phyloP scores from a whole-genome alignment of 37 sponge, comb jelly and placozoan species.

The Dysidea cf. avara region DNA sequence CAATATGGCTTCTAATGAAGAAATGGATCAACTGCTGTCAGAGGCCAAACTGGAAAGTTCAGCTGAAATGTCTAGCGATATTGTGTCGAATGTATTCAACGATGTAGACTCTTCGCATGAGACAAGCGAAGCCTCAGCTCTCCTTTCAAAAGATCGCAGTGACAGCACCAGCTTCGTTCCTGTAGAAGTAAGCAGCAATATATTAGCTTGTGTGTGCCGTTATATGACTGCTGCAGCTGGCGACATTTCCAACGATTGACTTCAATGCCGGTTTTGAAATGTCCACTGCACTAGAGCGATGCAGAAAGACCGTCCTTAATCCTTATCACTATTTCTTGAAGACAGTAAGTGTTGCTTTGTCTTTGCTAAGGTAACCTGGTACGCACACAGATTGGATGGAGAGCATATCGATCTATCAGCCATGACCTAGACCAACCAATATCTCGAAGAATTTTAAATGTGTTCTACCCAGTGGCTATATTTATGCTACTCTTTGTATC shows the following conservation, averaged over 20 bases:
- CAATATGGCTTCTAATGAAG: no score
- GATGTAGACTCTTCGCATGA: no score
- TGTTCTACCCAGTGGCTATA: constrained; percentile 58
- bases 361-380: background rate
- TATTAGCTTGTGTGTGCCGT: no score
- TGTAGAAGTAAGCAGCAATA: no score
- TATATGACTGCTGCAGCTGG: no score
- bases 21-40: background rate
- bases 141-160: no score
- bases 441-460: constrained; percentile 19
- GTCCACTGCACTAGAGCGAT: constrained; percentile 42
- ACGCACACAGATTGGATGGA: constrained; percentile 80
- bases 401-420: background rate
- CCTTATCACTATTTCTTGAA: constrained; percentile 65
- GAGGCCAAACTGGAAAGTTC: constrained; percentile 4
- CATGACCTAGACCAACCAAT: constrained; percentile 11
- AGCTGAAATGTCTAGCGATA: background rate
- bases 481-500: constrained; percentile 32
- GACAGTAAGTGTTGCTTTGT: constrained; percentile 27
- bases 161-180: no score
- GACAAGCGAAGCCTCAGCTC: no score
- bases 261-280: no score
- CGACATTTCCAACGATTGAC: no score
- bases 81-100: background rate
- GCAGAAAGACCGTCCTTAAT: constrained; percentile 65